Percentiles rank a stretch among this genome's conserved stretches.
Conservation (phyloP, 2,888 invertebrate species). For the Leptinotarsa juncta region DNA sequence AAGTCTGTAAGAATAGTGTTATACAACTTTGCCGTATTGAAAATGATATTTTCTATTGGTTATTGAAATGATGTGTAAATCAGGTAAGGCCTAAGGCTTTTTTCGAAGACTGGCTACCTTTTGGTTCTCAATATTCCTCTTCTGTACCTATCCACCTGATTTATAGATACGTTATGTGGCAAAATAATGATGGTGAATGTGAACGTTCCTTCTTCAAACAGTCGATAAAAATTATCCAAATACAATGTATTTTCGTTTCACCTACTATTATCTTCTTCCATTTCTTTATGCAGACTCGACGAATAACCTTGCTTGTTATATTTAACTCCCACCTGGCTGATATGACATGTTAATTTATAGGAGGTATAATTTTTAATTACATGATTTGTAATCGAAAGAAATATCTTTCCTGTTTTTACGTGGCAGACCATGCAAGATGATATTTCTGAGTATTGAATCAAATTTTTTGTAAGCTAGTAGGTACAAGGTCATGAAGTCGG, state of each 20-base stretch:
- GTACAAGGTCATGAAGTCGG: background rate
- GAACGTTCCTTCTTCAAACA: background rate
- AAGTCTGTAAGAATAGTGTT: too few species aligned
- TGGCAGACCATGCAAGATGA: constrained; percentile 1
- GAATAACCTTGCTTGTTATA: constrained; percentile 37
- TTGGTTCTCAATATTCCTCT: too few species aligned
- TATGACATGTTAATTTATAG: constrained; percentile 32
- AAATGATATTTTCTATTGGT: too few species aligned
- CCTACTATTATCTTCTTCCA: background rate
- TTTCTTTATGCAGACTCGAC: constrained; percentile 18
- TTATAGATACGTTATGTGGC: too few species aligned
- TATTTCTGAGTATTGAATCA: background rate
- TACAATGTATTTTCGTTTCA: background rate
- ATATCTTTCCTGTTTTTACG: background rate
- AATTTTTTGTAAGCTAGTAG: background rate
- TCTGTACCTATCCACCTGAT: too few species aligned
- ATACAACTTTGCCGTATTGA: too few species aligned
- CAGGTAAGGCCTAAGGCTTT: too few species aligned
- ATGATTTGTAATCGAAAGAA: constrained; percentile 20
- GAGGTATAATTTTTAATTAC: constrained; percentile 29
- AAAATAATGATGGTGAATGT: background rate
- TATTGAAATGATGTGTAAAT: too few species aligned
- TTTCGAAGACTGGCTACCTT: too few species aligned
- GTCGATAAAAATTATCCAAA: background rate
- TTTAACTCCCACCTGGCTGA: constrained; percentile 32